Evolutionary conservation across 53 echinoderm and acorn worm species (phyloP), one percentile per base, ranked within the genome.

Genomic region (Paracentrotus lividus): DNA sequence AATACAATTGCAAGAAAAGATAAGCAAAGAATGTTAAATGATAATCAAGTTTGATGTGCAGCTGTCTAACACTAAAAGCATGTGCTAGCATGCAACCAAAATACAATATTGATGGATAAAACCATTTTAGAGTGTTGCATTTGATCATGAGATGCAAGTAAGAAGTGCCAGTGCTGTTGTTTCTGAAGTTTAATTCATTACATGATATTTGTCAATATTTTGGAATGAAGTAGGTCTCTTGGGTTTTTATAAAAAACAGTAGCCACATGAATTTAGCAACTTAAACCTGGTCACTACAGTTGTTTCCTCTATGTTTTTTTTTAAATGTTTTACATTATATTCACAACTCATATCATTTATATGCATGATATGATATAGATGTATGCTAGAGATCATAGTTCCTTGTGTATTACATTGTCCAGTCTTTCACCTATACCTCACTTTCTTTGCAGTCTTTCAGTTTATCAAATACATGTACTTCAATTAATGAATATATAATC

Each of bases 51-150:
- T 81, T 81, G 81, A 24, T 81, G 53, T 89, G 64, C 89, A 89
- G 89, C 64, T 89, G 20, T 65, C 40, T 89, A 89, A 60, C 57
- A 59, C 59, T 24, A 4, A 66, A 69, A 90, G 90, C 90, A 90
- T 90, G 90, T 72, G 90, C 90, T n/a, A 72, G 90, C 72, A 90
- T 72, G 69, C 40, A 89, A 89, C 61, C 64, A 64, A 65, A 23
- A 89, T 43, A 43, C 61, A 3, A 23, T 72, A 0, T 44, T 81
- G 27, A 77, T 77, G 20, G 26, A 81, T 47, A 72, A 18, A 45
- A 81, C 42, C n/a, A 47, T 72, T 72, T 20, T 72, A 21, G 14
- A 40, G 16, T 40, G 15, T 1, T 40, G 36, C 72, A 40, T 72
- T 40, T 72, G 36, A 72, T 72, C 36, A 38, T 14, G 21, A 16